These are phyloP conservation scores for Umimayanthus chanpuru DNA, from an alignment of 92 coral and sea anemone species.

Conservation along the genomic window DNA sequence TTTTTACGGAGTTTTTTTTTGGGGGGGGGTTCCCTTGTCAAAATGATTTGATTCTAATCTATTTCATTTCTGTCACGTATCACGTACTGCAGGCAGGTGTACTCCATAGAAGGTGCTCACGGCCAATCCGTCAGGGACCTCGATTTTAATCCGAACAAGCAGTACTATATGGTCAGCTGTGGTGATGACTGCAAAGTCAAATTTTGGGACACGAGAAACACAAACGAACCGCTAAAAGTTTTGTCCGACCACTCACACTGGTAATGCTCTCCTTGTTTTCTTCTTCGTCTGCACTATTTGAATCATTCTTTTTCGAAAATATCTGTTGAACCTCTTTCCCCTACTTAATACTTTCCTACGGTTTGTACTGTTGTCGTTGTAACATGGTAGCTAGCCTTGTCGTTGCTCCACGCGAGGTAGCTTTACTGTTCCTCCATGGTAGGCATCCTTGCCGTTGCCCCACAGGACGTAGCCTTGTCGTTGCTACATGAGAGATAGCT, in stretches of 20 bases:
- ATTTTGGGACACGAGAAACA: conserved; percentile 98
- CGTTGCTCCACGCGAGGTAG: too few species aligned
- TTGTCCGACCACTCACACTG: conserved; percentile 97
- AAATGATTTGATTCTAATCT: not conserved
- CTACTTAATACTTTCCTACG: too few species aligned
- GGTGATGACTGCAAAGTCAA: conserved; percentile 98
- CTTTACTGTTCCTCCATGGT: too few species aligned
- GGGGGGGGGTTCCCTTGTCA: not conserved
- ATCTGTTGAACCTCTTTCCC: too few species aligned
- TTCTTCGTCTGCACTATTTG: too few species aligned
- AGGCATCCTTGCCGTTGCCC: too few species aligned
- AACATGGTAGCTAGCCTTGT: too few species aligned
- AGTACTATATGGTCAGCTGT: conserved; percentile 95
- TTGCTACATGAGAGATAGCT: too few species aligned
- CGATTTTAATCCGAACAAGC: conserved; percentile 97
- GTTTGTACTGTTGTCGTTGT: too few species aligned
- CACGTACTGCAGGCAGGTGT: conserved; percentile 68
- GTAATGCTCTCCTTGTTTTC: conserved; percentile 39
- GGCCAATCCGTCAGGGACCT: conserved; percentile 95
- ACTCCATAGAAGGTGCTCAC: conserved; percentile 88
- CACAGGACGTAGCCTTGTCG: too few species aligned
- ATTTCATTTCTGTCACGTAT: not conserved
- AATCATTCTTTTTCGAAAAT: too few species aligned
- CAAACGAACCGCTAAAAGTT: conserved; percentile 79
- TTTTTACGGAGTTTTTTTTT: too few species aligned